phyloP scores from a whole-genome alignment of 2,113 vertebrate species.

The Alexandromys fortis region DNA sequence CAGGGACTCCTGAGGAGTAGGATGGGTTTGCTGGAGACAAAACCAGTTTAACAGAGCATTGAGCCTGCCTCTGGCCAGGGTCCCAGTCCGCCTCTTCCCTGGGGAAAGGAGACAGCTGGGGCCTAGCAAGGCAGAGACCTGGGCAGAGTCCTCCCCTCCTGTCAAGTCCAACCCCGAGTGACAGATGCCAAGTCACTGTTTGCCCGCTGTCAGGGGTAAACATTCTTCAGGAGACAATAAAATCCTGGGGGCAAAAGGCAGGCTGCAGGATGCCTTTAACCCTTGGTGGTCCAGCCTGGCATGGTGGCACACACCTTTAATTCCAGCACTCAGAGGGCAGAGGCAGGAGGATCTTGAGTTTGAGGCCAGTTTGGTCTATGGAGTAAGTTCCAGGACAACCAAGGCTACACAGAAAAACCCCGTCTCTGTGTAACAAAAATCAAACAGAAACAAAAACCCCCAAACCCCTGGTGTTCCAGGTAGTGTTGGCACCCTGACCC shows the following conservation, averaged over 20 bases:
- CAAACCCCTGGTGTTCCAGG: too few relatives aligned
- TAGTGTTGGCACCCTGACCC: accelerated
- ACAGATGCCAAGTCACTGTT: constrained; percentile 73
- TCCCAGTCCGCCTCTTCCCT: not conserved
- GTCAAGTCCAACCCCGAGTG: not conserved
- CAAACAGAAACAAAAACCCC: not conserved
- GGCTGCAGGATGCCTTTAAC: constrained; percentile 55
- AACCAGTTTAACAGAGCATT: constrained; percentile 61
- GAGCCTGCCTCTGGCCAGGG: constrained; percentile 35
- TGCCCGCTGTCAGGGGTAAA: constrained; percentile 70
- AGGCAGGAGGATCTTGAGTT: not conserved
- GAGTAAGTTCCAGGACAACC: not conserved
- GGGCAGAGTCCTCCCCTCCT: constrained; percentile 1
- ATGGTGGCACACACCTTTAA: not conserved
- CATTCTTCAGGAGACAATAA: constrained; percentile 72
- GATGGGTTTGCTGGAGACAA: not conserved
- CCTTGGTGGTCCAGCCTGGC: not conserved
- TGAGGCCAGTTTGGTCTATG: not conserved
- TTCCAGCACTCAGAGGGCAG: not conserved
- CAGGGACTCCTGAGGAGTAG: not conserved
- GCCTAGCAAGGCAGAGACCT: not conserved
- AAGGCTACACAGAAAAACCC: not conserved
- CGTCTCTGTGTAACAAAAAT: not conserved
- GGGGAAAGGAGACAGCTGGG: not conserved
- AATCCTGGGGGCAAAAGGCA: constrained; percentile 47